Evolutionary conservation across 2,113 vertebrate species (phyloP).

Genomic region (Paramisgurnus dabryanus): DNA sequence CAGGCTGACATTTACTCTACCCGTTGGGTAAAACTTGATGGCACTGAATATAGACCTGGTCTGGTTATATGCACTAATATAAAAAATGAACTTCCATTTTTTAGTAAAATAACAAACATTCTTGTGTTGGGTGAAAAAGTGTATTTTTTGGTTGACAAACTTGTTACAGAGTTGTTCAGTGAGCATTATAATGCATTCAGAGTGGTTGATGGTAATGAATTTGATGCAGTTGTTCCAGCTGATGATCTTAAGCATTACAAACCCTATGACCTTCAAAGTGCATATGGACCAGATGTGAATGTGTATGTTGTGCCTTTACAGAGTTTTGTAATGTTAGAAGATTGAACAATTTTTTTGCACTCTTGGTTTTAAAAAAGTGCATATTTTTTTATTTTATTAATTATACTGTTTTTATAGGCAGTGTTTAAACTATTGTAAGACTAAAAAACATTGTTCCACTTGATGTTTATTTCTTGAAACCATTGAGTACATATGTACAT

Average conservation of each 20-base stretch:
- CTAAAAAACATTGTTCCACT: too few relatives aligned
- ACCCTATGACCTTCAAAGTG: constrained; percentile 5
- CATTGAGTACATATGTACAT: too few relatives aligned
- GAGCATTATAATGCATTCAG: constrained; percentile 28
- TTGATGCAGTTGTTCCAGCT: neutral
- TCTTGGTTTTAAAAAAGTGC: too few relatives aligned
- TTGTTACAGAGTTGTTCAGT: constrained; percentile 14
- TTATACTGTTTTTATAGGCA: too few relatives aligned
- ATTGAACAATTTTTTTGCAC: too few relatives aligned
- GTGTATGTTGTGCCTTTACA: neutral
- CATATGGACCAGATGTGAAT: constrained; percentile 4
- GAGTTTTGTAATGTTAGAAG: neutral
- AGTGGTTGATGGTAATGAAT: constrained; percentile 5
- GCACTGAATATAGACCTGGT: constrained; percentile 20
- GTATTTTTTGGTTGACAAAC: constrained; percentile 10
- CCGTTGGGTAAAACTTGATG: constrained; percentile 30
- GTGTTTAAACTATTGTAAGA: too few relatives aligned
- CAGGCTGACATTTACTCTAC: neutral
- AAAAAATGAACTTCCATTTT: constrained; percentile 2
- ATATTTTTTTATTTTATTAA: too few relatives aligned
- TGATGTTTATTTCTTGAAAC: too few relatives aligned
- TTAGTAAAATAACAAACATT: constrained; percentile 1
- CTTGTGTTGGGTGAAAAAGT: constrained; percentile 7
- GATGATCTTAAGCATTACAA: constrained; percentile 4
- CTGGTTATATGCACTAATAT: constrained; percentile 17